phyloP scores from a whole-genome alignment of 2,113 vertebrate genomes.

The Leptobrachium leishanense region DNA sequence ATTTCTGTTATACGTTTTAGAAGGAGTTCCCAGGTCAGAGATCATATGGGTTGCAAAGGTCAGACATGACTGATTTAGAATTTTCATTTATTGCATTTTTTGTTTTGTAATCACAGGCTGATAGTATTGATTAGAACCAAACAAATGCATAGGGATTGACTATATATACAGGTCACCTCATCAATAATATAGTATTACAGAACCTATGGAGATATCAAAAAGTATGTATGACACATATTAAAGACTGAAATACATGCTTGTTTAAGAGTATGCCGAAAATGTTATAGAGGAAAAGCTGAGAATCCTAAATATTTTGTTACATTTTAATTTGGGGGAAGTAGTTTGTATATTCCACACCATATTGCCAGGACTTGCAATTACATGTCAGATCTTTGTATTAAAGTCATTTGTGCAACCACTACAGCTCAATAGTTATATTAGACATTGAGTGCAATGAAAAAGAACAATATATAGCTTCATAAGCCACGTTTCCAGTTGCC shows the following conservation, averaged over 20 bases:
- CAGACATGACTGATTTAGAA: too few species aligned
- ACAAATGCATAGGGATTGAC: constrained; percentile 10
- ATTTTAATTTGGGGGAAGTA: background rate
- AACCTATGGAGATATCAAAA: constrained; percentile 60
- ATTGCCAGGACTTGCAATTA: constrained; percentile 37
- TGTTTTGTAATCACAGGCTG: too few species aligned
- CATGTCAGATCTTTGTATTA: constrained; percentile 56
- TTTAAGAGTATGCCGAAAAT: constrained; percentile 67
- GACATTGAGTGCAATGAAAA: too few species aligned
- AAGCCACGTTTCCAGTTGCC: too few species aligned
- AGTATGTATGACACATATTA: constrained; percentile 62
- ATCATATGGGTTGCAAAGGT: too few species aligned
- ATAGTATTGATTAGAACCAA: background rate
- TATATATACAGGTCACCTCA: constrained; percentile 51
- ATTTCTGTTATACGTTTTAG: too few species aligned
- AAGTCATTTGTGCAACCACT: background rate
- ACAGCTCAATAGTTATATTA: too few species aligned
- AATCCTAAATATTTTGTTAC: constrained; percentile 71
- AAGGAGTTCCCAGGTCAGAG: too few species aligned
- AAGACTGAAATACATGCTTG: constrained; percentile 71
- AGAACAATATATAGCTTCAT: too few species aligned
- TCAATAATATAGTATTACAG: constrained; percentile 55
- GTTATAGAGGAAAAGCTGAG: constrained; percentile 70
- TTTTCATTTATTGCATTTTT: background rate
- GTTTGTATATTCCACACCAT: too few species aligned